Evolutionary conservation across 1,140 invertebrate genomes (phyloP), one percentile per base, ranked within the genome.

Genomic region (Lineus longissimus): DNA sequence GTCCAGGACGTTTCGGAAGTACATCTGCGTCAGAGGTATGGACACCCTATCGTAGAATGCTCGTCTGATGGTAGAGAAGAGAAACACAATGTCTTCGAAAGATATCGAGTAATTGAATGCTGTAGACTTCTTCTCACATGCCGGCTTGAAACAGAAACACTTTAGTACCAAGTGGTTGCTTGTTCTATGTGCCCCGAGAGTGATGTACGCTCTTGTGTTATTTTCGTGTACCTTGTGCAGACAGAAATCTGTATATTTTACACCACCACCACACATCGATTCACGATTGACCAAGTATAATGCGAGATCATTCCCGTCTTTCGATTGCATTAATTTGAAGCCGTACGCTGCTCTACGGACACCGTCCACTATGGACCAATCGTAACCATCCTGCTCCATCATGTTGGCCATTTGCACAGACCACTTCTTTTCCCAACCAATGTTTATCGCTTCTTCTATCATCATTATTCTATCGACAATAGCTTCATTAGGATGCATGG

Each of bases 241-340:
- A n/a, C 47, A 51, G 25, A 51, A 51, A 51, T 51, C 47, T 9
- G n/a, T n/a, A n/a, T 51, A n/a, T 51, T 51, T 51, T n/a, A 51
- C n/a, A n/a, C 47, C 47, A 7, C 47, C 47, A 19, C 47, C 47
- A n/a, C 47, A 6, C 4, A 6, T 51, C 6, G n/a, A 7, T 27
- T 51, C 47, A 4, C 47, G 6, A n/a, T 51, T 51, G 4, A 51
- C 47, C 47, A 51, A 51, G 25, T 51, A 51, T n/a, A 51, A n/a
- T 9, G 47, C 47, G 6, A 51, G 25, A 51, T 51, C 47, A 9
- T 51, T 51, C n/a, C 47, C 47, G n/a, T 51, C 47, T 51, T 51
- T 51, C 47, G 47, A 51, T n/a, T 51, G 47, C 47, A 51, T 51
- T n/a, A 51, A n/a, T n/a, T 51, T 51, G n/a, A 51, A 51, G 4